Base-by-base conservation (phyloP, 2,888 invertebrate species). In the Polydrusus pterygomalis region DNA sequence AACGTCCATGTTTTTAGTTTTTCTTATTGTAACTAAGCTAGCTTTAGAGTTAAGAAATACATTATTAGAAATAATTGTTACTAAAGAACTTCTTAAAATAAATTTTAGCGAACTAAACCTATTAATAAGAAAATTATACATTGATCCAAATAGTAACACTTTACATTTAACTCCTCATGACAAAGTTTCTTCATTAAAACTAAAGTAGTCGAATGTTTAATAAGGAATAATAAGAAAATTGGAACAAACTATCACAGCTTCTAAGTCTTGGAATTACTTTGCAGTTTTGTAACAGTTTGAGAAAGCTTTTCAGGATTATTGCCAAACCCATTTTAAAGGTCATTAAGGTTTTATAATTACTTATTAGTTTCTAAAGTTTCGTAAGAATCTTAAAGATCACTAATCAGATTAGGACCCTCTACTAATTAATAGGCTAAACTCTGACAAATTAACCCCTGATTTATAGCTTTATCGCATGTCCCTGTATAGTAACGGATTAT, bases 391-490 rank as follows among this genome's bases (percentile, higher is more conserved):
- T 30, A 40, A 70, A 75, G 63, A 75, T 75, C 60, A 56, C 75
- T 75, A 75, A 75, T 74, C 75, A 75, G 75, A 65, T 75, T 75
- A 75, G 65, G 30, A 47, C 64, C 62, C 54, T 38, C 49, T 56
- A 56, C 64, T 75, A 75, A 75, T 75, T 75, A 75, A 75, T 70
- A 64, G 49, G 75, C 56, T 69, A 60, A 56, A 74, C 56, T 43
- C 30, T 74, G 74, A 74, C 69, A 64, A 74, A 64, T 74, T 70
- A 65, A 65, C 30, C 65, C 30, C 49, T 65, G 51, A 49, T 65
- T 65, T 65, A 65, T 65, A 45, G 65, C 65, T 6, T 25, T 15
- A 49, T 51, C 51, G 65, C 65, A 65, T 65, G 65, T 34, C 49
- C 18, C 15, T 49, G 38, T 49, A 51, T 51, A 25, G 34, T 11